A percentile compares a stretch with the other conserved stretches of the same genome.
These are phyloP conservation scores for Pelochelys cantorii DNA, from an alignment of 2,797 vertebrate genomes.

Conservation along the genomic window DNA sequence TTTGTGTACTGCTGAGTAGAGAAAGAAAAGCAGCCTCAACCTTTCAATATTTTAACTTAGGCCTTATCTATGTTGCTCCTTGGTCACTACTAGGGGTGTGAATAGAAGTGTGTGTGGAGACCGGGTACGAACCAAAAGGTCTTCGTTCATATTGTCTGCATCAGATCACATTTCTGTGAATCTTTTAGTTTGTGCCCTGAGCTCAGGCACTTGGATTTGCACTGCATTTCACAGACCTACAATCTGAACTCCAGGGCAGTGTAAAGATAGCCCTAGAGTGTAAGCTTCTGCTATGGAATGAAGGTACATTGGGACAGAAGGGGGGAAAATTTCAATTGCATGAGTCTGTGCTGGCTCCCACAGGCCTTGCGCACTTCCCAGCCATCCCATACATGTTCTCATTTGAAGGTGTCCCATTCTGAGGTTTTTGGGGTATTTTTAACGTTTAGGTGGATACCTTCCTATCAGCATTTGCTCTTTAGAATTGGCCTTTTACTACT, in stretches of 20 bases:
- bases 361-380: not conserved
- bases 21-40: not conserved
- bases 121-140: too few relatives aligned
- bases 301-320: not conserved
- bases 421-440: too few relatives aligned
- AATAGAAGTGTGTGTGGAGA: too few relatives aligned
- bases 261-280: not conserved
- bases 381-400: not conserved
- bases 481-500: too few relatives aligned
- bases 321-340: not conserved
- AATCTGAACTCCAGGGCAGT: not conserved
- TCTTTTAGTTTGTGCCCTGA: not conserved
- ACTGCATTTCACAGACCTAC: not conserved
- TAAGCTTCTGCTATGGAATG: not conserved
- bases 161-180: not conserved
- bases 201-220: not conserved
- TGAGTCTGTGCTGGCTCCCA: not conserved
- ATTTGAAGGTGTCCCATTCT: not conserved
- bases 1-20: not conserved
- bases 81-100: too few relatives aligned
- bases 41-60: not conserved
- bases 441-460: too few relatives aligned
- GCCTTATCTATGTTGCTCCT: not conserved
- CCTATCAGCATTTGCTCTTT: too few relatives aligned
- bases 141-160: too few relatives aligned